These are phyloP conservation scores for Eilema griseolum DNA, from an alignment of 2,888 invertebrate genomes.

Conservation along the genomic window DNA sequence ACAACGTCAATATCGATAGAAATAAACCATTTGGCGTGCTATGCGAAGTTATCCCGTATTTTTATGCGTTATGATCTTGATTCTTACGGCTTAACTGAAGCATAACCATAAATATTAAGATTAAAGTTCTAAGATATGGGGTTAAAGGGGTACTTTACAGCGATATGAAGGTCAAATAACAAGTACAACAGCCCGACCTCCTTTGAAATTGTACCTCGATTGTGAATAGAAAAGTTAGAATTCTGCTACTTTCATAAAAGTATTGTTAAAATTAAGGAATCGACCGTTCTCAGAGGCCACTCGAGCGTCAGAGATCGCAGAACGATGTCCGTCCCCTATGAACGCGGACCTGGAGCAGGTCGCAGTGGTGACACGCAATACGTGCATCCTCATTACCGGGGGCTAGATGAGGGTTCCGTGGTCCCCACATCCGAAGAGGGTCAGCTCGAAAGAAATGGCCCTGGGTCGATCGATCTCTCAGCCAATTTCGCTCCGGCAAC, in stretches of 20 bases:
- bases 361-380: no score
- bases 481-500: no score
- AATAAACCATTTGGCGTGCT: constrained; percentile 40
- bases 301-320: no score
- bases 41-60: constrained; percentile 8
- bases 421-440: no score
- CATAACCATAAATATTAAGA: constrained; percentile 15
- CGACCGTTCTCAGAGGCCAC: no score
- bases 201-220: background rate
- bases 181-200: background rate
- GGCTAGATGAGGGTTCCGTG: no score
- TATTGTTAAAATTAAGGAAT: background rate
- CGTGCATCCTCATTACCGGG: no score
- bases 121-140: constrained; percentile 7
- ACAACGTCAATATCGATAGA: constrained; percentile 44
- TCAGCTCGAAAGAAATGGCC: no score
- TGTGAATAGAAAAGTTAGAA: background rate
- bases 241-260: background rate
- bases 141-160: background rate
- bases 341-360: no score
- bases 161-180: constrained; percentile 4
- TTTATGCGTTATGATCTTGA: constrained; percentile 6
- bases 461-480: no score
- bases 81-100: constrained; percentile 18
- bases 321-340: no score